Conservation (phyloP, 2,113 vertebrate genomes). For the Burhinus oedicnemus region DNA sequence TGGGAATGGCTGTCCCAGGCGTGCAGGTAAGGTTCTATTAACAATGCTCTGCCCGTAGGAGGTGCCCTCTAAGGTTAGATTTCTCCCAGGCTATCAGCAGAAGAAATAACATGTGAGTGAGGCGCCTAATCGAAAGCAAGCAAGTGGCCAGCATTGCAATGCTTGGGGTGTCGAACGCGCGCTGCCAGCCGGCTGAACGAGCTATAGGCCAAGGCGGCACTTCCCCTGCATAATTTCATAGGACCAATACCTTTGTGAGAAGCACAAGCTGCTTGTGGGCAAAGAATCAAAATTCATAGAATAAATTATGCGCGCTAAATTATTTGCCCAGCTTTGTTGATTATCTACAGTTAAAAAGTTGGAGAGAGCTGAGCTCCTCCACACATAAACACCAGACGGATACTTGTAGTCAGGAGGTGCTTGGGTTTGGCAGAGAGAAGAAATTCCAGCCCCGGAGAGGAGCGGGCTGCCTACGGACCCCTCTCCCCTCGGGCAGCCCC, state of each 20-base stretch:
- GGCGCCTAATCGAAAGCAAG: neutral
- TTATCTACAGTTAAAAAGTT: conserved; percentile 46
- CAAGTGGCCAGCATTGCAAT: neutral
- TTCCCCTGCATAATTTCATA: neutral
- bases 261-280: conserved; percentile 55
- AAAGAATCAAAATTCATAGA: conserved; percentile 52
- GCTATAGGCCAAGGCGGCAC: neutral
- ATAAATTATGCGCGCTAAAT: conserved; percentile 32
- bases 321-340: conserved; percentile 61
- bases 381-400: neutral
- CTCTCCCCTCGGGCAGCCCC: neutral
- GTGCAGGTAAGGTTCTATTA: neutral
- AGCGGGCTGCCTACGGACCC: rapidly evolving
- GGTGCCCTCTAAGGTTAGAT: rapidly evolving
- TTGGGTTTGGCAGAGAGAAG: neutral
- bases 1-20: rapidly evolving
- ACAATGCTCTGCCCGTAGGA: neutral
- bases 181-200: neutral
- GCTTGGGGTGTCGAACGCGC: neutral
- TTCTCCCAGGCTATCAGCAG: neutral
- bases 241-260: neutral
- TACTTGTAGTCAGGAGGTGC: neutral
- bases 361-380: conserved; percentile 14
- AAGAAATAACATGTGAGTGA: rapidly evolving
- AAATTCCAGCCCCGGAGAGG: neutral